Evolutionary conservation across 1,140 invertebrate genomes (phyloP).

Genomic region (Diploscapter pachys): DNA sequence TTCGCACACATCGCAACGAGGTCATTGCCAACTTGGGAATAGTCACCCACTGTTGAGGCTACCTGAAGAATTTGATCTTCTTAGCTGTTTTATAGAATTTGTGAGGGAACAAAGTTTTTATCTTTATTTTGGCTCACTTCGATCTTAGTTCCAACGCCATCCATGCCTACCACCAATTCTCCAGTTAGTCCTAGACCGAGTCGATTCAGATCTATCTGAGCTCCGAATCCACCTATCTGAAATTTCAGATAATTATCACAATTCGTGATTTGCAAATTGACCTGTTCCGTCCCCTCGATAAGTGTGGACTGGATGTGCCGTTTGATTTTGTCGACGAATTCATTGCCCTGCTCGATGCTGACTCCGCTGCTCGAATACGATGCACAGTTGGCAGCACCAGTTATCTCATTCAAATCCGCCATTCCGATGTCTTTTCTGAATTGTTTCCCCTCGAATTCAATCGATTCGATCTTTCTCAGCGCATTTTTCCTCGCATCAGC

Average conservation of each 20-base stretch:
- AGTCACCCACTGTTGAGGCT: constrained; percentile 74
- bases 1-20: constrained; percentile 97
- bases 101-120: too few species aligned
- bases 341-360: constrained; percentile 84
- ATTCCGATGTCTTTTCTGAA: constrained; percentile 84
- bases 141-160: constrained; percentile 92
- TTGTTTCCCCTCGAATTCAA: constrained; percentile 79
- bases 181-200: constrained; percentile 73
- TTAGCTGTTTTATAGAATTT: too few species aligned
- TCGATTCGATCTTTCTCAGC: constrained; percentile 42
- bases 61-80: constrained; percentile 60
- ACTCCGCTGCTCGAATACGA: constrained; percentile 89
- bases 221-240: constrained; percentile 84
- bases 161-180: constrained; percentile 85
- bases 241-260: background rate
- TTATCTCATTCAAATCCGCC: constrained; percentile 1
- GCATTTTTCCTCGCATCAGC: too few species aligned
- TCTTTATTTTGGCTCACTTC: constrained; percentile 61
- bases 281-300: constrained; percentile 44
- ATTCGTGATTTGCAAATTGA: background rate
- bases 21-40: constrained; percentile 85
- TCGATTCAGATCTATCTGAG: constrained; percentile 76
- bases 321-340: constrained; percentile 74
- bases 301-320: constrained; percentile 69
- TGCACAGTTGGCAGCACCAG: constrained; percentile 56